phyloP scores from a whole-genome alignment of 2,888 invertebrate species.

The Priapulus caudatus region DNA sequence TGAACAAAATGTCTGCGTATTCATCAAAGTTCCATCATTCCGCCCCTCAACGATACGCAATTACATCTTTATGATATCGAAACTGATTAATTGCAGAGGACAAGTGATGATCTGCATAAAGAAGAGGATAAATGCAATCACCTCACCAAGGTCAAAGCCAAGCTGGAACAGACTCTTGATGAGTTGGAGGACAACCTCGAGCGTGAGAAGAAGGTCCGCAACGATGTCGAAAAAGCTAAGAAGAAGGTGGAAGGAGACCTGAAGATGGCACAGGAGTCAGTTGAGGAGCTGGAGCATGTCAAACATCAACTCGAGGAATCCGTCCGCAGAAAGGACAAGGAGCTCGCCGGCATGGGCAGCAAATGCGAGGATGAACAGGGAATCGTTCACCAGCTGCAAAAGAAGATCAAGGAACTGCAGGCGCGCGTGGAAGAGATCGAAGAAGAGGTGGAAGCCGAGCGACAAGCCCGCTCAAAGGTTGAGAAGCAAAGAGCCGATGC shows the following conservation, averaged over 20 bases:
- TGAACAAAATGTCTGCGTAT: no score
- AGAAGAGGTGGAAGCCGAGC: slow-evolving; percentile 98
- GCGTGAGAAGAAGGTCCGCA: slow-evolving; percentile 28
- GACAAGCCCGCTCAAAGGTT: slow-evolving; percentile 83
- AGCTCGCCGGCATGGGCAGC: neutral
- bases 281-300: slow-evolving; percentile 4
- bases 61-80: no score
- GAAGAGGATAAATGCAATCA: slow-evolving; percentile 85
- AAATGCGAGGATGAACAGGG: slow-evolving; percentile 90
- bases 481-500: slow-evolving; percentile 97
- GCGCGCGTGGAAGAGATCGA: slow-evolving; percentile 92
- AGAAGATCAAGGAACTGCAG: slow-evolving; percentile 99
- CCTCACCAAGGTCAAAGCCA: slow-evolving; percentile 32
- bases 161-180: slow-evolving; percentile 33
- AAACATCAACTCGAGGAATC: slow-evolving; percentile 2
- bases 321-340: slow-evolving; percentile 6
- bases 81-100: slow-evolving; percentile 32
- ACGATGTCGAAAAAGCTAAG: slow-evolving; percentile 31
- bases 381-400: slow-evolving; percentile 88
- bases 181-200: slow-evolving; percentile 34
- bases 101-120: slow-evolving; percentile 47
- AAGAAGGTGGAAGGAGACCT: slow-evolving; percentile 33
- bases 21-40: no score
- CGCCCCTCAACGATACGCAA: no score
- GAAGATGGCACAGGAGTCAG: slow-evolving; percentile 24